Base-by-base conservation (phyloP, 2,888 invertebrate genomes). In the Plutella xylostella region DNA sequence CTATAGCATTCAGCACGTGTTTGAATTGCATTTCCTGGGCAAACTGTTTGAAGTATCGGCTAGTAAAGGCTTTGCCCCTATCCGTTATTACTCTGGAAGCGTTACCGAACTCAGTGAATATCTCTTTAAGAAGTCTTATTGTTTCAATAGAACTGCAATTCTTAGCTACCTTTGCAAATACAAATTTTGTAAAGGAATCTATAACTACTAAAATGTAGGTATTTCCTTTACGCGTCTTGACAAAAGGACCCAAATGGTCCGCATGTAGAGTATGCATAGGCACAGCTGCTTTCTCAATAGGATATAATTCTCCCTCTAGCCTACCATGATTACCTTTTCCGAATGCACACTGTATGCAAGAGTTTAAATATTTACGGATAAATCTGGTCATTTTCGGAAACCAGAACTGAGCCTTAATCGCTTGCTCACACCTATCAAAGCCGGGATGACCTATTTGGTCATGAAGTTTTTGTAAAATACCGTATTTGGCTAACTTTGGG, bases 201-300 rank as follows among this genome's bases (percentile, higher is more conserved):
- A 37, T n/a, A 12, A 37, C 19, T 4, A 19, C 7, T 18, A 37
- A 18, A 19, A 37, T 9, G n/a, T 30, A 42, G 14, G 12, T 14
- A 12, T 42, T 42, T 3, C 42, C 42, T 3, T 14, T 4, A 18
- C 14, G 15, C 11, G 12, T 42, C 31, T 42, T 42, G n/a, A 28
- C 14, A 30, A 42, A 42, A 11, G 42, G 42, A 6, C 42, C 42
- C n/a, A 42, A 31, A 19, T 42, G 42, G 19, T 42, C 42, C 4
- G 19, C 19, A 19, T 42, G 42, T n/a, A 42, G 3, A 12, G 37
- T 37, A 9, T 37, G 37, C 7, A 37, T 6, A 12, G 37, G 20
- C 19, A 30, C 4, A 6, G 4, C 14, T 11, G 9, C 17, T 42
- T 42, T 42, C 19, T 22, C 12, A 19, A 42, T 42, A 11, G 42